A percentile compares a stretch with the other conserved stretches of the same genome.
Conservation (phyloP, 2,797 vertebrate species). For the Poeciliopsis paucimaculata region DNA sequence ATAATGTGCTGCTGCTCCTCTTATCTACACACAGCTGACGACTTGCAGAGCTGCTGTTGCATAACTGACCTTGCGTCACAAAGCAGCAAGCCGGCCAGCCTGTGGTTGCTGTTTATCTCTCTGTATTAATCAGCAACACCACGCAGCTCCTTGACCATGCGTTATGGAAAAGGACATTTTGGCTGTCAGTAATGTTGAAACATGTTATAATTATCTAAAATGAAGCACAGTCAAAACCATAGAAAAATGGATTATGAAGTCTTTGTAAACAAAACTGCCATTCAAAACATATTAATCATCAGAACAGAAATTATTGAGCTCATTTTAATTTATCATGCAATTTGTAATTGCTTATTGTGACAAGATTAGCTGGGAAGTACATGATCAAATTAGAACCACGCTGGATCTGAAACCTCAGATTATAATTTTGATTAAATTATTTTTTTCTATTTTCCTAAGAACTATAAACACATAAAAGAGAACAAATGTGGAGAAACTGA, state of each 20-base stretch:
- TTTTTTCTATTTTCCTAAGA: not conserved
- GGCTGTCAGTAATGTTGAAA: conserved; percentile 27
- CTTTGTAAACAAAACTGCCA: no score
- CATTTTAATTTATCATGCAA: no score
- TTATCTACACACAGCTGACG: conserved; percentile 77
- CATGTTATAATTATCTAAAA: no score
- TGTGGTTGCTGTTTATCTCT: conserved; percentile 34
- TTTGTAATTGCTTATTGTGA: no score
- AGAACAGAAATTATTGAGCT: no score
- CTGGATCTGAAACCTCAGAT: not conserved
- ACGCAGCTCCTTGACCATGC: conserved; percentile 19
- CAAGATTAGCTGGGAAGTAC: not conserved
- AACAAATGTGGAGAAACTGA: not conserved
- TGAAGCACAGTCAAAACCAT: no score
- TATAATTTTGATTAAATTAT: not conserved
- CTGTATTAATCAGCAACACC: conserved; percentile 28
- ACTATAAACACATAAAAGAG: not conserved
- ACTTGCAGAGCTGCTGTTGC: conserved; percentile 83
- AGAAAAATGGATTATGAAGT: no score
- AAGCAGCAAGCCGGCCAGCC: conserved; percentile 61
- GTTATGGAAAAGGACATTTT: conserved; percentile 26
- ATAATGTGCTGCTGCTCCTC: conserved; percentile 35
- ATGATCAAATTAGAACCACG: not conserved
- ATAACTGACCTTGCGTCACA: conserved; percentile 84
- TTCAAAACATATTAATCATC: no score